These are phyloP conservation scores for Halesus radiatus DNA, from an alignment of 1,140 invertebrate genomes.

Conservation along the genomic window DNA sequence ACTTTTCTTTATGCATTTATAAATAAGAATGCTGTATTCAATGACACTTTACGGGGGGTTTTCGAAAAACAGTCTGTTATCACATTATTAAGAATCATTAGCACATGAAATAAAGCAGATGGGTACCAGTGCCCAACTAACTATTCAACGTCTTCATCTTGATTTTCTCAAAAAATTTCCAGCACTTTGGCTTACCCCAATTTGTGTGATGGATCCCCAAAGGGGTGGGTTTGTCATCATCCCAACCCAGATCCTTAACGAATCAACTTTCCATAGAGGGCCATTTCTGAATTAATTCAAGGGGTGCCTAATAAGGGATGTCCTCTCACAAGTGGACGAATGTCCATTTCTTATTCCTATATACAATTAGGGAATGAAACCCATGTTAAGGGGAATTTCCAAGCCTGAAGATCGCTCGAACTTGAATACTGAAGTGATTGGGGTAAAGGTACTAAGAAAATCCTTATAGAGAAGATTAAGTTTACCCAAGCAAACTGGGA, in stretches of 20 bases:
- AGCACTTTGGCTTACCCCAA: slow-evolving; percentile 8
- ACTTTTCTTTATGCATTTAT: too few relatives aligned
- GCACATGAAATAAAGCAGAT: too few relatives aligned
- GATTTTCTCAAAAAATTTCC: background rate
- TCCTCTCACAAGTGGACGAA: slow-evolving; percentile 46
- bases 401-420: background rate
- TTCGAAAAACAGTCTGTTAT: too few relatives aligned
- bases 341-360: slow-evolving; percentile 39
- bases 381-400: background rate
- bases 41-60: too few relatives aligned
- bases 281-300: slow-evolving; percentile 48
- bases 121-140: too few relatives aligned
- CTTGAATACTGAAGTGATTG: slow-evolving; percentile 11
- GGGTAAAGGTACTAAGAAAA: background rate
- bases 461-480: too few relatives aligned
- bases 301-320: slow-evolving; percentile 37
- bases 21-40: too few relatives aligned
- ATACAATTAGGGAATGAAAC: slow-evolving; percentile 20
- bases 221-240: slow-evolving; percentile 48
- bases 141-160: background rate
- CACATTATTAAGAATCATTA: too few relatives aligned
- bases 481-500: too few relatives aligned
- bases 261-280: slow-evolving; percentile 44
- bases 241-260: slow-evolving; percentile 49
- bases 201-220: background rate